phyloP scores from a whole-genome alignment of 2,797 vertebrate genomes.

The Silurus aristotelis region DNA sequence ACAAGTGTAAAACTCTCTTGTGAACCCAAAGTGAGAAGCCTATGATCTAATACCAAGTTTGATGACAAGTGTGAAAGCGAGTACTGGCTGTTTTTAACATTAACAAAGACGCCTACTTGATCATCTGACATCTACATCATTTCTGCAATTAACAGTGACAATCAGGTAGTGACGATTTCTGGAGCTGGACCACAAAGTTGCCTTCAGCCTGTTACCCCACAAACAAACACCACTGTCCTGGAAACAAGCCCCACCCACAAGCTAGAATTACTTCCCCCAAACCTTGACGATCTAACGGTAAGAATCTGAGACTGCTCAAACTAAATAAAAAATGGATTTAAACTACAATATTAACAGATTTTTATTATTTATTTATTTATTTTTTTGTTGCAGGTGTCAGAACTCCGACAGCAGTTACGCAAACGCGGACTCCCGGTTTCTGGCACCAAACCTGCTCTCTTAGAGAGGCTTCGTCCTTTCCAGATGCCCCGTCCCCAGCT shows the following conservation, averaged over 20 bases:
- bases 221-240: constrained; percentile 63
- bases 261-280: constrained; percentile 78
- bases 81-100: background rate
- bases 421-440: constrained; percentile 89
- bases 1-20: background rate
- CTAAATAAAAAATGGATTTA: background rate
- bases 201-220: constrained; percentile 64
- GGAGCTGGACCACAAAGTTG: constrained; percentile 70
- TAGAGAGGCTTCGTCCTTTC: constrained; percentile 85
- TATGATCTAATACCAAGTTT: background rate
- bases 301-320: constrained; percentile 22
- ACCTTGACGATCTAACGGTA: constrained; percentile 83
- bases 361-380: background rate
- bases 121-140: constrained; percentile 14
- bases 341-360: background rate
- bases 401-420: constrained; percentile 87
- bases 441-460: constrained; percentile 85
- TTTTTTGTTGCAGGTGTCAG: constrained; percentile 79
- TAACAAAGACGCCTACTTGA: background rate
- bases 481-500: constrained; percentile 73
- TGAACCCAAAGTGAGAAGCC: background rate
- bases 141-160: constrained; percentile 65
- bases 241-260: constrained; percentile 68
- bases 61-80: too few relatives aligned
- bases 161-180: constrained; percentile 71